These are phyloP conservation scores for Amphiprion percula DNA, from an alignment of 2,113 vertebrate species.

Conservation along the genomic window DNA sequence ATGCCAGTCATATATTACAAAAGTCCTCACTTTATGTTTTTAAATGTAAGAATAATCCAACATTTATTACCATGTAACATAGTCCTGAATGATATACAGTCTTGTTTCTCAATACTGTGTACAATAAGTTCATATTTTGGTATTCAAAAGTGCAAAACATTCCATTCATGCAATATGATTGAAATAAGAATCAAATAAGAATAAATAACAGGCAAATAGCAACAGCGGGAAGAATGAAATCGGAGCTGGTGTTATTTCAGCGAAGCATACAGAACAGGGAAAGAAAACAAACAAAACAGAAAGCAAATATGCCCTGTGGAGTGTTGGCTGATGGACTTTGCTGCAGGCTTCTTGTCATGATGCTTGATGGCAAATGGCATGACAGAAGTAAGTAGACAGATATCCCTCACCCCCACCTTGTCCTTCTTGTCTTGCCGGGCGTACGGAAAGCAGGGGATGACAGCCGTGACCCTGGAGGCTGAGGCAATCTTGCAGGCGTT, in stretches of 20 bases:
- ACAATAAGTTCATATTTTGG: too few relatives aligned
- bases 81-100: not conserved
- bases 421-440: constrained; percentile 89
- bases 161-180: constrained; percentile 14
- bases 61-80: not conserved
- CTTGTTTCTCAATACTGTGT: not conserved
- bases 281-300: constrained; percentile 21
- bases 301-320: constrained; percentile 28
- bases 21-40: not conserved
- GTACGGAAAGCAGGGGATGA: constrained; percentile 88
- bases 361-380: constrained; percentile 70
- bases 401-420: constrained; percentile 86
- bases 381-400: constrained; percentile 77
- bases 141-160: not conserved
- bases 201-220: constrained; percentile 2
- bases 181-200: constrained; percentile 12
- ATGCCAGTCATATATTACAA: constrained; percentile 10
- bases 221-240: not conserved
- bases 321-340: constrained; percentile 31
- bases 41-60: not conserved
- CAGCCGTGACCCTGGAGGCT: constrained; percentile 84
- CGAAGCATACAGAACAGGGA: not conserved
- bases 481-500: constrained; percentile 89
- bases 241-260: not conserved
- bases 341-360: constrained; percentile 65